Evolutionary conservation across 2,113 vertebrate species (phyloP), one percentile per base, ranked within the genome.

Genomic region (Coptodon rendalli): DNA sequence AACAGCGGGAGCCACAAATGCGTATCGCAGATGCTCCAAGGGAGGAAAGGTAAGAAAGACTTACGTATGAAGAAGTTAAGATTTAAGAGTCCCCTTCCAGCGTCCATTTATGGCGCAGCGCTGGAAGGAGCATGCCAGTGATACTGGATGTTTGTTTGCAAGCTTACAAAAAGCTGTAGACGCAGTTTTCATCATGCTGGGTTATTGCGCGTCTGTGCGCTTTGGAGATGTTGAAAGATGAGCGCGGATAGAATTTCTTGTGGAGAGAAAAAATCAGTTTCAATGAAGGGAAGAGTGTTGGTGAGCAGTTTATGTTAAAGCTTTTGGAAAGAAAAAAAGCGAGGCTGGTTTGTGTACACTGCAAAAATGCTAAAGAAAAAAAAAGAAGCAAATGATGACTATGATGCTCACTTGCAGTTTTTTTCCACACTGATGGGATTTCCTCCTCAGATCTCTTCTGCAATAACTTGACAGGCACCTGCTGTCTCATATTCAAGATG

Each of bases 1-100:
- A 94, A 97, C 96, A 0, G 97, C 96, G 10, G 96, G 96, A 91
- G 97, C 93, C 57, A 93, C 94, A 1, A 96, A 97, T 22, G 92
- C 95, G 22, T 97, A 96, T 54, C 90, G 96, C 38, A 95, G 96
- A 84, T 96, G 96, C 84, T 97, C 96, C 53, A 97, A 95, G 52
- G 96, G 90, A 36, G 96, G 95, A 9, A 97, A 97, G 96, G 97
- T 97, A 94, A 94, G 96, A 7, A 40, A 19, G 59, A 29, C 4
- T 78, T 24, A 43, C 36, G 22, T 34, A 29, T 27, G 6, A 61
- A 27, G 27, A 82, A 83, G 80, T 87, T 86, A 3, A 2, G 45
- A 17, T 80, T 61, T 9, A 63, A 19, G 43, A 2, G 22, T 53
- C 17, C 43, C 43, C 12, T 84, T 6, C 14, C 24, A 57, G 73